Evolutionary conservation across 2,797 vertebrate species (phyloP).

Genomic region (Poecilia picta): DNA sequence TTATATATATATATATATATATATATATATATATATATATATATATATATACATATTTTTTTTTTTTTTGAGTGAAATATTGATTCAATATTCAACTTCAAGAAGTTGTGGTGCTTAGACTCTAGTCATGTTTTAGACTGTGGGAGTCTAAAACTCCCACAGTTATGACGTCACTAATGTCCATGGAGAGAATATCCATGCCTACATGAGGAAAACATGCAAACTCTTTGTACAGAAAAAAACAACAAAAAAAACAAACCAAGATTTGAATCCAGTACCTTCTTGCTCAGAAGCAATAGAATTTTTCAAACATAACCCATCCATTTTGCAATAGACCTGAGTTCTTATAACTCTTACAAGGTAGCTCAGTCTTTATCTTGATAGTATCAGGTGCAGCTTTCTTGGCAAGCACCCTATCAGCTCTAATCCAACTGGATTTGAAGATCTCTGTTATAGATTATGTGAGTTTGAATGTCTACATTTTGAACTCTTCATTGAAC

Average conservation of each 20-base stretch:
- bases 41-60: fast-evolving
- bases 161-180: neutral
- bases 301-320: neutral
- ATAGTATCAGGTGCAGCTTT: neutral
- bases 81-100: neutral
- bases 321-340: neutral
- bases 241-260: neutral
- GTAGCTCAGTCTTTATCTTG: neutral
- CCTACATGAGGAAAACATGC: neutral
- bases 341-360: neutral
- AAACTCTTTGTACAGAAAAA: neutral
- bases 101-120: neutral
- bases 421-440: neutral
- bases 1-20: too few species aligned
- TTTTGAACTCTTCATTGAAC: neutral
- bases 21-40: too few species aligned
- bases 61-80: neutral
- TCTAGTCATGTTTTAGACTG: neutral
- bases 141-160: too few species aligned
- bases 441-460: neutral
- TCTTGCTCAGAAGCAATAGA: neutral
- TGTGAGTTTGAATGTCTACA: neutral
- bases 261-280: neutral
- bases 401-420: neutral
- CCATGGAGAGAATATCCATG: neutral